Base-by-base conservation (phyloP, 37 sponge, comb jelly and placozoan species). In the Oopsacas minuta region DNA sequence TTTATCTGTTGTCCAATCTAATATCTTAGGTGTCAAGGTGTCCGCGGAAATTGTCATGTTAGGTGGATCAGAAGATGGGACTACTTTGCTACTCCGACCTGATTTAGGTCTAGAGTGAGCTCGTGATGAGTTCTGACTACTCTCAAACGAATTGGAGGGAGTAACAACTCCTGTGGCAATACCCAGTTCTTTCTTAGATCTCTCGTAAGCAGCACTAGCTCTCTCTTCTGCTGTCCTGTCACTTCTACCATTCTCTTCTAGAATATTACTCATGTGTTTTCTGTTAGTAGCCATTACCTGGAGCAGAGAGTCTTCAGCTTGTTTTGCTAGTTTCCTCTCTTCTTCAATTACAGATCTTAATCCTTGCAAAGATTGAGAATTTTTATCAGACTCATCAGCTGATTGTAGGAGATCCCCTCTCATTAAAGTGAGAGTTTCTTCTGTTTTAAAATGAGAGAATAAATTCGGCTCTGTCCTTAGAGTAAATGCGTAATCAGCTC, bases 161-260 rank as follows among this genome's bases (percentile, higher is more conserved):
- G 28, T 61, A 7, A 25, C 28, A n/a, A 34, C 30, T 12, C 17
- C 75, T 20, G 75, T 61, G 22, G 28, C 30, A 3, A 61, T 12
- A n/a, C 5, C 30, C 3, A 61, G 75, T 12, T 61, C 75, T 12
- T n/a, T 61, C 75, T 61, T 61, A 61, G 75, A 61, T n/a, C 22
- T 61, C 75, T 61, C 75, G 22, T 61, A 61, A n/a, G 28, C 75
- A 61, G 75, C 30, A 34, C 75, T 61, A 5, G 75, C 75, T 61
- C 75, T 61, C 75, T 61, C 75, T 34, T 61, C 75, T 5, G 75
- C 75, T n/a, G 5, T 61, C 75, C 28, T 61, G 5, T 61, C 75
- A 12, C 30, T n/a, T 34, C 32, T 5, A 12, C 22, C 30, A 61
- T 25, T 32, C 32, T 32, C 22, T 34, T 32, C 28, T 25, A 3